Base-by-base conservation (phyloP, 2,797 vertebrate species). In the Pitangus sulphuratus region DNA sequence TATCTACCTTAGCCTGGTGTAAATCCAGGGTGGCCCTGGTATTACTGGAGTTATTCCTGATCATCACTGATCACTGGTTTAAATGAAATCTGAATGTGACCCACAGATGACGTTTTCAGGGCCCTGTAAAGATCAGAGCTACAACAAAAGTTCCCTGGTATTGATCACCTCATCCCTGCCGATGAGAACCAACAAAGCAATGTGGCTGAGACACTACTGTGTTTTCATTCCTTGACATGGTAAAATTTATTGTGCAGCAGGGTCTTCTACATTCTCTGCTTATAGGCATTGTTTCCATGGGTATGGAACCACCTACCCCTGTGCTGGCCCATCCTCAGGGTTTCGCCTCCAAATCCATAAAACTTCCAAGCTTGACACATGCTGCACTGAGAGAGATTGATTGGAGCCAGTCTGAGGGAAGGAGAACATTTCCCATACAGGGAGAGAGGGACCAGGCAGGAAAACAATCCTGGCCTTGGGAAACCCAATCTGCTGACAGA, bases 21-120 rank as follows among this genome's bases (percentile, higher is more conserved):
- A 95, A 94, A 95, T 87, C 93, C 91, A 70, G 85, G 77, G 94
- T 91, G 96, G 93, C 82, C 1, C 91, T 77, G 70, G 6, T 96
- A 89, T 96, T 92, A 94, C 45, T 92, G 66, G 79, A 93, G 70
- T 66, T 93, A 86, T 76, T 97, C 83, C 74, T 79, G 83, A 93
- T 94, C 93, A 93, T 93, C 70, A 51, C 54, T 51, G 69, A 93
- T 93, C 70, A 51, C 54, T 51, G 69, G 40, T 96, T 95, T 87
- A 83, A 93, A 84, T 64, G 71, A 93, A 94, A 95, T 88, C 87
- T 11, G 37, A 88, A 93, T 93, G 74, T 91, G 93, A 81, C 91
- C 95, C 83, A 44, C 8, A 53, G 66, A 39, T 76, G 70, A 72
- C 72, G 42, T 66, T 91, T 58, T 47, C 76, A 69, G 76, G 69